Evolutionary conservation across 2,113 vertebrate species (phyloP).

Genomic region (Dipodomys stephensi): DNA sequence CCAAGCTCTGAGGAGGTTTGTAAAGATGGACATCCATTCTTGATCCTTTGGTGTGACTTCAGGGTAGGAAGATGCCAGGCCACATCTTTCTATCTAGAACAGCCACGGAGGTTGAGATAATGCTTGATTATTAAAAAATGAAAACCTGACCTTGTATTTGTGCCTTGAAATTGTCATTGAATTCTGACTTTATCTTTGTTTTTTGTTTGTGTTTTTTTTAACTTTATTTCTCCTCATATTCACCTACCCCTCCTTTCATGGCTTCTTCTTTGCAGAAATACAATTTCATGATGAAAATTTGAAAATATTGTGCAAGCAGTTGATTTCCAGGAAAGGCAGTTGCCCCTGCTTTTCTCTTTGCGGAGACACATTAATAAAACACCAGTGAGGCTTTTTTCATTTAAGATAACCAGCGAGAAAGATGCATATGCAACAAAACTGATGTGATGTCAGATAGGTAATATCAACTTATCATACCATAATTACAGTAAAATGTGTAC

Average conservation of each 20-base stretch:
- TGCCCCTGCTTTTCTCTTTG: slow-evolving; percentile 36
- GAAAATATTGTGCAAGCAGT: background rate
- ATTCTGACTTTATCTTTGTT: background rate
- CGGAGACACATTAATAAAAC: slow-evolving; percentile 40
- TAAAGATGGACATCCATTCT: background rate
- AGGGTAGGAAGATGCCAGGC: background rate
- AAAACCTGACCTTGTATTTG: background rate
- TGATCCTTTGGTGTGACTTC: background rate
- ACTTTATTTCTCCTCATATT: background rate
- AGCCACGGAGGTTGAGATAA: background rate
- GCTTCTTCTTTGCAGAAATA: slow-evolving; percentile 4
- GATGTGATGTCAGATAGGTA: slow-evolving; percentile 8
- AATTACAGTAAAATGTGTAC: slow-evolving; percentile 2
- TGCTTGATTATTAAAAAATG: slow-evolving; percentile 27
- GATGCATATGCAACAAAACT: background rate
- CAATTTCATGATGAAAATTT: slow-evolving; percentile 60
- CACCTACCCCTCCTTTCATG: too few relatives aligned
- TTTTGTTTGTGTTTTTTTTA: background rate
- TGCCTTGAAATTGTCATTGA: background rate
- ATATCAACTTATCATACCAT: slow-evolving; percentile 44
- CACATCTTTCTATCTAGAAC: background rate
- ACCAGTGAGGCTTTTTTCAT: slow-evolving; percentile 27
- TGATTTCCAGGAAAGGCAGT: slow-evolving; percentile 25
- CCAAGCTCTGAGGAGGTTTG: background rate
- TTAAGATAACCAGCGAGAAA: slow-evolving; percentile 44